Percentiles rank a stretch among this genome's conserved stretches.
These are phyloP conservation scores for Laspeyria flexula DNA, from an alignment of 2,888 invertebrate species.

Conservation along the genomic window DNA sequence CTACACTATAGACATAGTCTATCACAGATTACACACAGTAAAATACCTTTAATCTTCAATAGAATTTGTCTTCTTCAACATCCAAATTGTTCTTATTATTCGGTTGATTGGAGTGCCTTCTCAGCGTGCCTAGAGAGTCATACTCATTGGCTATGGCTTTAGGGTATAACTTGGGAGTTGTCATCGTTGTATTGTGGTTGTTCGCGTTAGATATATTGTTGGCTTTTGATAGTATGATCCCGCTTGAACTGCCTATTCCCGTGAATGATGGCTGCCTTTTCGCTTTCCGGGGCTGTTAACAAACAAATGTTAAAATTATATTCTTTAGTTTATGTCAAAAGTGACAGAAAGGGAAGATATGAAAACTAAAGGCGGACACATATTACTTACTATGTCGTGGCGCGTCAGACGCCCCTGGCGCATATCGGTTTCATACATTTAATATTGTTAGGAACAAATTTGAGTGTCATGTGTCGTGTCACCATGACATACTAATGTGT, in stretches of 20 bases:
- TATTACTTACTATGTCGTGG: no score
- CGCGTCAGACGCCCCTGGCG: no score
- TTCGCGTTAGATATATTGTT: slow-evolving; percentile 87
- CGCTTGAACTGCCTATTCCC: slow-evolving; percentile 81
- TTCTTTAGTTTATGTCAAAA: no score
- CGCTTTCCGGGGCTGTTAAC: slow-evolving; percentile 76
- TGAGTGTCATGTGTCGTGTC: no score
- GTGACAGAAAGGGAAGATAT: no score
- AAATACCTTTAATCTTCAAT: slow-evolving; percentile 64
- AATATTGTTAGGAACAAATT: no score
- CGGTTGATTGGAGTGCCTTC: slow-evolving; percentile 91
- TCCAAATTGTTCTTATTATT: slow-evolving; percentile 88
- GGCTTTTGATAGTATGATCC: slow-evolving; percentile 83
- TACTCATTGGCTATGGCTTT: slow-evolving; percentile 91
- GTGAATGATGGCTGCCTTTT: slow-evolving; percentile 91
- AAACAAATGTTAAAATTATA: slow-evolving; percentile 8
- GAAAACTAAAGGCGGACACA: no score
- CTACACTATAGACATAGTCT: not conserved
- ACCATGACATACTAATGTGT: no score
- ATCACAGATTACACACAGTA: slow-evolving; percentile 11
- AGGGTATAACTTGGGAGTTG: slow-evolving; percentile 89
- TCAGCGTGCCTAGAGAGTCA: slow-evolving; percentile 90
- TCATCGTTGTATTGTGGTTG: slow-evolving; percentile 85
- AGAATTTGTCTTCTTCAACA: slow-evolving; percentile 89
- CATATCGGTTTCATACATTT: no score